Base-by-base conservation (phyloP, 2,888 invertebrate species). In the Xanthia icteritia region DNA sequence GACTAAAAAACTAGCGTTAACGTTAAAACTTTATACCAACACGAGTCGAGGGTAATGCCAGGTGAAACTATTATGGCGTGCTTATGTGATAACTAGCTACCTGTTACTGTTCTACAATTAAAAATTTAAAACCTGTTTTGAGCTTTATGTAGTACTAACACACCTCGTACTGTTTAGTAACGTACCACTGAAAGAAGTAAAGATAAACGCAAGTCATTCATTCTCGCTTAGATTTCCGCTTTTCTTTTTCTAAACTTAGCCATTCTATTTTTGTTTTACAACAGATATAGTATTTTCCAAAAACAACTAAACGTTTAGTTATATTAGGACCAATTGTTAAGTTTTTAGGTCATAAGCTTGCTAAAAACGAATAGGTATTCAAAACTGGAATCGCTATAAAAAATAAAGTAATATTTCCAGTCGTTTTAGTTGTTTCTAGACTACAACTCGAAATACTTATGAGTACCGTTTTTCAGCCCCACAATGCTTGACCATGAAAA, bases 101-200 rank as follows among this genome's bases (percentile, higher is more conserved):
- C 83, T 77, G 85, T 83, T 85, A 83, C 85, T 39, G 31, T 31
- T 66, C 39, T 17, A 73, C 77, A 83, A 83, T 83, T 83, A 83
- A 77, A 80, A 39, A 58, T 83, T 81, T 75, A 82, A 81, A 85
- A 66, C 83, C 71, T 74, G 39, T 72, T 85, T 77, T 73, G 42
- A 45, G 58, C 48, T 83, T 85, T 67, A 64, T 71, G 82, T 71
- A 76, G 72, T n/a, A 71, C 73, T 85, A 68, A 77, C 77, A 45
- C 8, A 65, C 54, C 23, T 67, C 69, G 61, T 66, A 54, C 1
- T 31, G 64, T 66, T 58, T 15, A 45, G 42, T 66, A 54, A 73
- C 23, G 31, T 54, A 67, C 13, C 31, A 23, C 3, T 31, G 13
- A 58, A 0, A 45, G 31, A 60, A 31, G 15, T 31, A 31, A 61